phyloP scores from a whole-genome alignment of 2,888 invertebrate genomes.

The Drepana falcataria region DNA sequence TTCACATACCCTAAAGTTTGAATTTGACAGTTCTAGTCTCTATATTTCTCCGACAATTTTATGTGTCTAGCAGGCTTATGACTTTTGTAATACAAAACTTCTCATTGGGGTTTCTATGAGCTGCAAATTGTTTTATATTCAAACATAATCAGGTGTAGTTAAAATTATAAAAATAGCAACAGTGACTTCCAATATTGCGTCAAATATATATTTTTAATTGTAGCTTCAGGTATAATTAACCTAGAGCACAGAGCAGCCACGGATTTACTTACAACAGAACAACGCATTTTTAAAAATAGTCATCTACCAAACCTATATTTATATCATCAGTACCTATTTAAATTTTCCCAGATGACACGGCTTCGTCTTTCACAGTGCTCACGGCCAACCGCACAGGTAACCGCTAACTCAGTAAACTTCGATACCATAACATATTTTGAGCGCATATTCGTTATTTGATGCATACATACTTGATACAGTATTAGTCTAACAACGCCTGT shows the following conservation, averaged over 20 bases:
- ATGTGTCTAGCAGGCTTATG: no score
- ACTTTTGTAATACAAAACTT: no score
- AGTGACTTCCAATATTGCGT: background rate
- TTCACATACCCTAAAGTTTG: no score
- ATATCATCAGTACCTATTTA: slow-evolving; percentile 30
- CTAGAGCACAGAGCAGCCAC: slow-evolving; percentile 29
- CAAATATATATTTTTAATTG: slow-evolving; percentile 1
- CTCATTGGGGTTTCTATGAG: no score
- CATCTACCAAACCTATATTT: slow-evolving; percentile 42
- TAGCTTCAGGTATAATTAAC: slow-evolving; percentile 21
- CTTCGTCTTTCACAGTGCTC: slow-evolving; percentile 46
- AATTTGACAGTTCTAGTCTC: no score
- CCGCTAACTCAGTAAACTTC: slow-evolving; percentile 28
- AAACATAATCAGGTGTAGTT: no score
- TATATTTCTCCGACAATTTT: no score
- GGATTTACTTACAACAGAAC: slow-evolving; percentile 36
- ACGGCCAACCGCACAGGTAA: slow-evolving; percentile 37
- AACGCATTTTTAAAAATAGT: slow-evolving; percentile 57
- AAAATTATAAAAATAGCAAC: no score
- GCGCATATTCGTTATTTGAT: slow-evolving; percentile 33
- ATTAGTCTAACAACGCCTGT: slow-evolving; percentile 54
- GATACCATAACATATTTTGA: slow-evolving; percentile 20
- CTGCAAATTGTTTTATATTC: no score
- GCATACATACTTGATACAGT: slow-evolving; percentile 33
- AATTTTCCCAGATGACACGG: slow-evolving; percentile 54